Evolutionary conservation across 2,113 vertebrate species (phyloP).

Genomic region (Hemiprocne comata): DNA sequence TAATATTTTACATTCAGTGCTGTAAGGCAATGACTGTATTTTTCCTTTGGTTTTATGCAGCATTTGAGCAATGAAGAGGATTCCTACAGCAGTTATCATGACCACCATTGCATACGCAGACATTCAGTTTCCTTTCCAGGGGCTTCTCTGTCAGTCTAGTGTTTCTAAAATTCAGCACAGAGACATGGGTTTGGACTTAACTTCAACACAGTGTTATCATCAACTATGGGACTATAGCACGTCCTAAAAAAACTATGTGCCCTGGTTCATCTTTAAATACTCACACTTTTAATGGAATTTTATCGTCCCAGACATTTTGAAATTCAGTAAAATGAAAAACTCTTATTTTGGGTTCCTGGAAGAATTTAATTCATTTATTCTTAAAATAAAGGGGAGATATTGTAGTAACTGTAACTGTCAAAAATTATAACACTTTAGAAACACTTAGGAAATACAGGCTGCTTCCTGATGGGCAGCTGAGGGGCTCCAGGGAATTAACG

Average conservation of each 20-base stretch:
- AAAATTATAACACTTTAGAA: not conserved
- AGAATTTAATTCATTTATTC: not conserved
- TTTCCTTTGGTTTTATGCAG: not conserved
- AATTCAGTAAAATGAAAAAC: conserved; percentile 16
- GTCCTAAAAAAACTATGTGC: not conserved
- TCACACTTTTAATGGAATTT: not conserved
- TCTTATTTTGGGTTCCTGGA: not conserved
- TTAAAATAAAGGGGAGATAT: not conserved
- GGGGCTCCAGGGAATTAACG: not conserved
- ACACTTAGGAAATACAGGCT: not conserved
- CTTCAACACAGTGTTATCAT: not conserved
- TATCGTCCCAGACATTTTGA: not conserved
- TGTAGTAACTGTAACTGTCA: not conserved
- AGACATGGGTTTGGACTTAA: not conserved
- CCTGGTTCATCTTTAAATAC: not conserved
- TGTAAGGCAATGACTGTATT: not conserved
- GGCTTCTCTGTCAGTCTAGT: not conserved
- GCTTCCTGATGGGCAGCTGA: not conserved
- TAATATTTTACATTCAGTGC: not conserved
- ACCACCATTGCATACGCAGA: not conserved
- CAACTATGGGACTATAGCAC: not conserved
- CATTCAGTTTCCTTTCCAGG: not conserved
- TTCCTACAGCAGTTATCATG: not conserved
- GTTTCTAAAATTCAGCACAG: not conserved
- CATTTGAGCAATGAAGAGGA: not conserved